Evolutionary conservation across 2,797 vertebrate genomes (phyloP).

Genomic region (Echeneis naucrates): DNA sequence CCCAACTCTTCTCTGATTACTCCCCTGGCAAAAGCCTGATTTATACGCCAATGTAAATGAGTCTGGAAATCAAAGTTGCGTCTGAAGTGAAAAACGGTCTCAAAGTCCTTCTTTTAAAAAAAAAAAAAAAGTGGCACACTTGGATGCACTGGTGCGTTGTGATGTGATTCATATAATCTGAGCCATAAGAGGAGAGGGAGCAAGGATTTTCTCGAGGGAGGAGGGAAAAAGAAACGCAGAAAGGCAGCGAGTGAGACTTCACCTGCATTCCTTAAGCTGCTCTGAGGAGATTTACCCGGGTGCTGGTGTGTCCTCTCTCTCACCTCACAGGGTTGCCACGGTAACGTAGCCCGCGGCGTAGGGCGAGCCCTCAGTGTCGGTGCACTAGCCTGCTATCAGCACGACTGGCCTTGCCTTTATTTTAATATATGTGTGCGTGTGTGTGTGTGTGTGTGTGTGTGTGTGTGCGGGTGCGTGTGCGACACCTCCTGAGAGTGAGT

Average conservation of each 20-base stretch:
- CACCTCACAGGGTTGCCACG: conserved; percentile 72
- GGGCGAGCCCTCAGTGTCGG: conserved; percentile 50
- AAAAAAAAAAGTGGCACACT: conserved; percentile 34
- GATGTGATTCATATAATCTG: conserved; percentile 58
- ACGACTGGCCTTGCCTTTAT: conserved; percentile 60
- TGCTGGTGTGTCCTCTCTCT: conserved; percentile 73
- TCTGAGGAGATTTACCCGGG: conserved; percentile 71
- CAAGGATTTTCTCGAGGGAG: conserved; percentile 52
- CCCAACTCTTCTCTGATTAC: conserved; percentile 61
- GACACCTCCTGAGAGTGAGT: conserved; percentile 50
- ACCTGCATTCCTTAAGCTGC: conserved; percentile 77
- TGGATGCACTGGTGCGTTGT: conserved; percentile 42
- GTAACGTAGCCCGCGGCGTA: conserved; percentile 66
- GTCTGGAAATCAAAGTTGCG: conserved; percentile 58
- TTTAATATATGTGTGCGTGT: conserved; percentile 55
- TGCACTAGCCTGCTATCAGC: conserved; percentile 37
- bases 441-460: conserved; percentile 57
- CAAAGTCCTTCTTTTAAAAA: conserved; percentile 37
- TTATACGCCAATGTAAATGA: conserved; percentile 59
- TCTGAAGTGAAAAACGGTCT: conserved; percentile 49
- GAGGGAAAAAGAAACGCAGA: conserved; percentile 26
- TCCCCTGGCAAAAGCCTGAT: conserved; percentile 56
- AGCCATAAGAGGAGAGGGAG: conserved; percentile 10
- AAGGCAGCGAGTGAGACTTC: conserved; percentile 54
- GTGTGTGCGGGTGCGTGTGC: conserved; percentile 44